Evolutionary conservation across 2,888 invertebrate species (phyloP), one percentile per base, ranked within the genome.

Genomic region (Drosophila macrospina): DNA sequence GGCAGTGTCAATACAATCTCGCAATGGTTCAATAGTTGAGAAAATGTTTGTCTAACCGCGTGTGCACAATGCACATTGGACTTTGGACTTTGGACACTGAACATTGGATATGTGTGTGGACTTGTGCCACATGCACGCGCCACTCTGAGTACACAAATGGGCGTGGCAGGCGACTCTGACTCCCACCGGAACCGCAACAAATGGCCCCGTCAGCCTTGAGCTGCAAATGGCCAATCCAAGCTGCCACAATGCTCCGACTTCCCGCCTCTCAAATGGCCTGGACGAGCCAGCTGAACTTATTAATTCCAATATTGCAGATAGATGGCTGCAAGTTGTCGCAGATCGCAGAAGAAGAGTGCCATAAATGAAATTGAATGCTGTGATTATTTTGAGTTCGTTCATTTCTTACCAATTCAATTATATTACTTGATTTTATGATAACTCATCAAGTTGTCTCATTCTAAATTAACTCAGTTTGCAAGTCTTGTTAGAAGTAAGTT

Each of bases 31-130:
- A 88, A 88, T 85, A 72, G 86, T 80, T 85, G 88, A 73, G 74
- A 88, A 88, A 86, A 86, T 83, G 85, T 86, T 88, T 86, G 88
- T 62, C 73, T 71, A 88, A 86, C 83, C 86, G 77, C 86, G 79
- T 79, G 69, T 61, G 69, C 73, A 79, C 80, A 80, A 74, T 74
- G 71, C 80, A 62, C 80, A 66, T 37, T 60, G 79, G 69, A 77
- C 80, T 69, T 75, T 59, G 61, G 44, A 65, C 55, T 13, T 34
- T 26, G 8, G 20, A 62, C 83, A 77, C 67, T 60, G 57, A 45
- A 60, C 50, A 28, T 66, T 28, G 28, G 6, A 8, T 28, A 8
- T 28, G 32, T 36, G 54, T 64, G 39, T 57, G 56, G 54, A 63
- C 62, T 67, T 77, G 69, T 80, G 80, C 83, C 75, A 75, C 67